Evolutionary conservation across 1,140 invertebrate genomes (phyloP), one percentile per base, ranked within the genome.

Genomic region (Drosophila kohkoa): DNA sequence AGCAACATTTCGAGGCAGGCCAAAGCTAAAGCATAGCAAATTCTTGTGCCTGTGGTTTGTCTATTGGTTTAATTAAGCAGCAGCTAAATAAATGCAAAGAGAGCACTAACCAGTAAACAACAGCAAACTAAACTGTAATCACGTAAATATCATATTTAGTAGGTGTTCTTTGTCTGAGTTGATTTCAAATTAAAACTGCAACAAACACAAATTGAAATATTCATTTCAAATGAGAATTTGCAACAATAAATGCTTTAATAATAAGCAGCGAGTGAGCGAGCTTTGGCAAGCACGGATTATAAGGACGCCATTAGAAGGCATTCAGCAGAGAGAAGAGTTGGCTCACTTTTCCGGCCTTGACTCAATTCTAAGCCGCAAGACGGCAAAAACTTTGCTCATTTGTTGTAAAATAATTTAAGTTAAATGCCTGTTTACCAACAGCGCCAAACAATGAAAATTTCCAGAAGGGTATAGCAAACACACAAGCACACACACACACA

Each of bases 351-450:
- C 32, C 48, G 35, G 32, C 48, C 60, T 64, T 64, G 49, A 43
- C 49, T 64, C 35, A 43, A 48, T 60, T 60, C 57, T 59, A 45
- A 59, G 20, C 59, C 45, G 46, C 59, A 64, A 52, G 62, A 28
- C 28, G 25, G 25, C 4, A 63, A 64, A 70, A 75, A 75, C 32
- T 75, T 75, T 75, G 54, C 65, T 75, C 60, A 46, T 64, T 70
- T 70, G 46, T 70, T 51, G 49, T 28, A 46, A 60, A 77, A 77
- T 74, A 70, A 83, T 85, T 85, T 72, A 81, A 77, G 55, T 85
- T 85, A 78, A 81, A 85, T 78, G 69, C 68, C 62, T 70, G 68
- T 85, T 85, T 83, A 70, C 66, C 81, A 85, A 77, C 60, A 70
- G 74, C 64, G 74, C 64, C 73, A 83, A 83, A 80, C 67, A 83